Base-by-base conservation (phyloP, 2,113 vertebrate species). In the Falcunculus frontatus region DNA sequence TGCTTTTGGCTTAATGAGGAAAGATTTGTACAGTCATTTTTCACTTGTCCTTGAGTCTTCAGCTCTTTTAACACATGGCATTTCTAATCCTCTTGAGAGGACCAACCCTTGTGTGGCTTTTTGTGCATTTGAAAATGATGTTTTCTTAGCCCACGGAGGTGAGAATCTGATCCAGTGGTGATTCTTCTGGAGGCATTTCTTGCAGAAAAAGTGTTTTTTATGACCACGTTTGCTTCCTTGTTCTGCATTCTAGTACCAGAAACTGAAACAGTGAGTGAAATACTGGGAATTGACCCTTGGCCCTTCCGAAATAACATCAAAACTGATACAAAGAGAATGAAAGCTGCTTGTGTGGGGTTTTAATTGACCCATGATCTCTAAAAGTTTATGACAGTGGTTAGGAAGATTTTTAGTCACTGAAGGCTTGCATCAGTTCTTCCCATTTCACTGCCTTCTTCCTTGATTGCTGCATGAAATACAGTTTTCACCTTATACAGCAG, bases 211-310 rank as follows among this genome's bases (percentile, higher is more conserved):
- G 15, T 2, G n/a, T 30, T 53, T 59, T 74, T 68, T 64, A 35
- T 85, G 46, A 15, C n/a, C 8, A 1, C 2, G 1, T 62, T 88
- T 62, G 21, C 46, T 92, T 94, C 72, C 32, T 68, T 85, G 65
- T 76, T 95, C 41, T 95, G 82, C 64, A 21, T 80, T 93, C 85
- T 88, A 79, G 83, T 69, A 52, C 56, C 84, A 75, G 69, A 91
- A 92, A 65, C 59, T 67, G 75, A 46, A 74, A 77, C 5, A 32
- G 14, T 44, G 56, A 47, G 50, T 72, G 47, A 87, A 87, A 39
- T 47, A 27, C 35, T 84, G 44, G 62, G 53, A 90, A 27, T 65
- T 50, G 29, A 87, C 75, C 12, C 49, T 78, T 50, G 39, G 33
- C 56, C 13, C 6, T 81, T 80, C 67, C 86, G 67, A 85, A 80